Base-by-base conservation (phyloP, 2,113 vertebrate species). In the Panurus biarmicus region DNA sequence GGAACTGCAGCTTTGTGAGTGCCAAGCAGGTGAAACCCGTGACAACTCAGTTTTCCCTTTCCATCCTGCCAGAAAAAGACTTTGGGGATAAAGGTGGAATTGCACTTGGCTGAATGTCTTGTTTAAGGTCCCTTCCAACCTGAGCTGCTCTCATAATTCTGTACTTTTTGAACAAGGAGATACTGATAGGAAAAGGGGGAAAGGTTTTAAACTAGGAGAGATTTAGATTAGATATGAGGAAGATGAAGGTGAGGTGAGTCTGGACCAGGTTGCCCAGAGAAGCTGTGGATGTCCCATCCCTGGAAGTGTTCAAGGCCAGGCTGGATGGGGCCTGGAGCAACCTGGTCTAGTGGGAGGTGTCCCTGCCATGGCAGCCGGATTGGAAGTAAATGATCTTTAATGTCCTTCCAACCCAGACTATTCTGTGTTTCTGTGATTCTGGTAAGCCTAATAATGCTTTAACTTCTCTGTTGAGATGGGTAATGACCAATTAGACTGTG, bases 211-310 rank as follows among this genome's bases (percentile, higher is more conserved):
- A 50, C 12, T 11, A 33, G 35, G 14, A 56, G 13, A 76, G 18
- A 36, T 70, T 70, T 48, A 48, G 31, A 44, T 83, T 76, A 56
- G 31, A 33, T 70, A 50, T 28, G 35, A 56, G 10, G 31, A 56
- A 70, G 31, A 76, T 56, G 48, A 62, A 70, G 7, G 8, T 69
- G 40, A 54, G 33, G 35, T 42, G 62, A 26, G 5, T 36, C 48
- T 69, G 47, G 21, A n/a, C 12, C 19, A 33, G 26, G 26, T 13
- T 0, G 0, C 10, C 31, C 25, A 62, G 56, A 76, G 35, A 42
- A 76, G 6, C 1, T 77, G 54, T 70, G 12, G 38, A 3, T 69
- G 23, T 7, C 8, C 33, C 12, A 38, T 38, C 19, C 24, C n/a
- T 70, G 56, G 47, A n/a, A 29, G 20, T 40, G 56, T 38, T 21